Evolutionary conservation across 2,888 invertebrate species (phyloP), one percentile per base, ranked within the genome.

Genomic region (Amblyjoppa proteus): DNA sequence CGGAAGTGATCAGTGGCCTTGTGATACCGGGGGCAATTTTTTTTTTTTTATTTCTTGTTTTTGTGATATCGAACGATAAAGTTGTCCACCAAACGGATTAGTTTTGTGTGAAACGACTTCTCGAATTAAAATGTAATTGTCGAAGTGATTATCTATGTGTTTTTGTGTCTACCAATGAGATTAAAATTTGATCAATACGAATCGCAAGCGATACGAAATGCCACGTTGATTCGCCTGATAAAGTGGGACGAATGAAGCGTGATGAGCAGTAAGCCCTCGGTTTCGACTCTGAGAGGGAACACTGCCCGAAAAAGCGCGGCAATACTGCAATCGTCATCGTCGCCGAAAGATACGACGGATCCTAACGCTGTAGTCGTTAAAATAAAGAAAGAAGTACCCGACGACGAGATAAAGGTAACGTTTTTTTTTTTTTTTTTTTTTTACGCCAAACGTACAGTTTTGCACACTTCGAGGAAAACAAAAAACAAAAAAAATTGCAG

Each of bases 321-420:
- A 77, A 79, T 71, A 84, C 68, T 83, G 45, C 76, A 84, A 56
- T 56, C 81, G n/a, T 61, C 78, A 58, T 61, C 79, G 13, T 71
- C 81, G 25, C 69, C 85, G 66, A 87, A 82, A 76, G 68, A 76
- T 71, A 70, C 70, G 58, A 45, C 74, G 68, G 86, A 87, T 69
- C 68, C 61, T 38, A 80, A 66, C 41, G n/a, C 74, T 41, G 61
- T 70, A 20, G 34, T 73, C 25, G 91, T 94, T 66, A 94, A 94
- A 91, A 95, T 96, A 89, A 97, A 97, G 94, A 97, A 97, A 94
- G 97, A 97, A 93, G 95, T 96, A 90, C 94, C 95, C 86, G 96
- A 96, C 94, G 97, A 97, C 95, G 97, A 97, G 95, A 97, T 97
- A 93, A 97, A 97, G 96, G 97, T 97, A 95, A 31, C 28, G 41